Percentiles rank a stretch among this genome's conserved stretches.
Evolutionary conservation across 2,888 invertebrate species (phyloP).

Genomic region (Apodemia zela): DNA sequence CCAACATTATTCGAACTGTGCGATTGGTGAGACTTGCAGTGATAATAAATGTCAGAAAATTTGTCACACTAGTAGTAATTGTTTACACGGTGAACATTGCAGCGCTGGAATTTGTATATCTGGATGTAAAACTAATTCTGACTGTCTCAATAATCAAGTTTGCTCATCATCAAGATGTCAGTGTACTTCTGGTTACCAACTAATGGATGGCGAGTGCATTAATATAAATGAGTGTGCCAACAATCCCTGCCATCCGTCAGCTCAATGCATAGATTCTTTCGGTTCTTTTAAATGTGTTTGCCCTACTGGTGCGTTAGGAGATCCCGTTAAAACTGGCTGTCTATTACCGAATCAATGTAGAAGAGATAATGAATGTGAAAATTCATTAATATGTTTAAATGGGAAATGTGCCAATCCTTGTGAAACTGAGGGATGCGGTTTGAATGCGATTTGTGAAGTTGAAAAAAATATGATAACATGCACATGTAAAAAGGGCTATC

Average conservation of each 20-base stretch:
- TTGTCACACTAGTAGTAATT: slow-evolving; percentile 94
- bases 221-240: slow-evolving; percentile 92
- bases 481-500: slow-evolving; percentile 88
- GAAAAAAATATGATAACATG: slow-evolving; percentile 87
- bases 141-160: slow-evolving; percentile 89
- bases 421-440: slow-evolving; percentile 84
- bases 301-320: slow-evolving; percentile 88
- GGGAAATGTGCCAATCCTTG: slow-evolving; percentile 93
- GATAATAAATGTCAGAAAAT: slow-evolving; percentile 90
- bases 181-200: slow-evolving; percentile 88
- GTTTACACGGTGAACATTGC: slow-evolving; percentile 93
- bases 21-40: slow-evolving; percentile 90
- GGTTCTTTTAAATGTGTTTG: slow-evolving; percentile 92
- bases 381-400: slow-evolving; percentile 86
- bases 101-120: slow-evolving; percentile 89
- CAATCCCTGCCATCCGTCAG: slow-evolving; percentile 88
- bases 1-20: slow-evolving; percentile 85
- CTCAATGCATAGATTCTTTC: slow-evolving; percentile 88
- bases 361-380: slow-evolving; percentile 86
- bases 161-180: slow-evolving; percentile 88
- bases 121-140: slow-evolving; percentile 90
- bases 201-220: slow-evolving; percentile 86
- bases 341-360: slow-evolving; percentile 88
- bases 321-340: slow-evolving; percentile 85
- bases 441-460: slow-evolving; percentile 87